Percentiles rank a stretch among this genome's conserved stretches.
These are phyloP conservation scores for Porites rus DNA, from an alignment of 92 coral and sea anemone genomes.

Conservation along the genomic window DNA sequence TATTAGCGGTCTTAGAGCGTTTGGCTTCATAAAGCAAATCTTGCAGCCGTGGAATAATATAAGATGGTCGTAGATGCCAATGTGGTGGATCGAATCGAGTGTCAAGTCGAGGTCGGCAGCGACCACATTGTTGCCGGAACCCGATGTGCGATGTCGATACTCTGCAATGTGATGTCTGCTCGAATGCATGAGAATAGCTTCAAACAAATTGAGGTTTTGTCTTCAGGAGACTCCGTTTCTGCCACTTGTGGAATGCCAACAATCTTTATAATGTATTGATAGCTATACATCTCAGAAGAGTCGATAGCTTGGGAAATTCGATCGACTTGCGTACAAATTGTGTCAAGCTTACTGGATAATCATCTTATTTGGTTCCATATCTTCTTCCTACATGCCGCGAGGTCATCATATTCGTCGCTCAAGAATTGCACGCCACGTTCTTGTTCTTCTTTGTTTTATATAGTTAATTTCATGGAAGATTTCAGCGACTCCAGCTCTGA, in stretches of 20 bases:
- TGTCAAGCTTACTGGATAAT: conserved; percentile 9
- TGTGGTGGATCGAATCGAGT: background rate
- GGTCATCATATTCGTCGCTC: too few relatives aligned
- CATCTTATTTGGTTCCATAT: too few relatives aligned
- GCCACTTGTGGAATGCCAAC: background rate
- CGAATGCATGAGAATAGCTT: background rate
- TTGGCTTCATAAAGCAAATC: conserved; percentile 8
- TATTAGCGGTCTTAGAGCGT: conserved; percentile 10
- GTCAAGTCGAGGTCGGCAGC: conserved; percentile 14
- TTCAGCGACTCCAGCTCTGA: background rate
- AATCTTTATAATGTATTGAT: background rate
- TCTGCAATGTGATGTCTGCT: conserved; percentile 6
- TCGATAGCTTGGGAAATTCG: conserved; percentile 13
- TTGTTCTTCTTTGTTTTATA: background rate
- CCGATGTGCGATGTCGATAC: background rate
- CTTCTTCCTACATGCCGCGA: too few relatives aligned
- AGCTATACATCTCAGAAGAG: conserved; percentile 14
- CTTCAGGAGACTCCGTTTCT: conserved; percentile 11
- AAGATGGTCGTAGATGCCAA: conserved; percentile 11
- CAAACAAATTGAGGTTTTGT: conserved; percentile 10
- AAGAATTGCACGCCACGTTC: too few relatives aligned
- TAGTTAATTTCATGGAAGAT: conserved; percentile 7
- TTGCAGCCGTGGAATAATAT: conserved; percentile 9
- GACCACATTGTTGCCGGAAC: conserved; percentile 21
- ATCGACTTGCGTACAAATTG: conserved; percentile 7